phyloP scores from a whole-genome alignment of 23 tunicate species.

The Halocynthia aurantium region DNA sequence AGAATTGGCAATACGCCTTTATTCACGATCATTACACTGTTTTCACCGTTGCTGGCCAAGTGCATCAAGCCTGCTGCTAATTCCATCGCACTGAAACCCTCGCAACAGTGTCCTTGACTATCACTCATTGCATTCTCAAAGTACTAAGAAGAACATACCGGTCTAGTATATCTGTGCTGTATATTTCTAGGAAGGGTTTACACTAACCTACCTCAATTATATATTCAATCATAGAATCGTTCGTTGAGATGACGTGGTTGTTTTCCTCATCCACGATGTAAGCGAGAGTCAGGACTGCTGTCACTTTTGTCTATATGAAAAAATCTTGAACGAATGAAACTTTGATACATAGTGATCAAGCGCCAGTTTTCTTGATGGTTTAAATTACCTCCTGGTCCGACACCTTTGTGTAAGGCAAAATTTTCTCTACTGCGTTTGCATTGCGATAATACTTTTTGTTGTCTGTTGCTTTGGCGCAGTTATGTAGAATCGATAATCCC shows the following conservation, averaged over 20 bases:
- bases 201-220: slow-evolving; percentile 24
- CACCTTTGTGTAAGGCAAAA: slow-evolving; percentile 18
- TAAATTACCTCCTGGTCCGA: background rate
- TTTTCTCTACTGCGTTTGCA: slow-evolving; percentile 16
- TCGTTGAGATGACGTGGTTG: slow-evolving; percentile 43
- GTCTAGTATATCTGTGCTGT: no score
- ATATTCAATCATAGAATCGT: slow-evolving; percentile 20
- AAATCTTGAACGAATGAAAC: background rate
- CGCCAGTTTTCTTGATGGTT: background rate
- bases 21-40: slow-evolving; percentile 30
- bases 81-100: slow-evolving; percentile 50
- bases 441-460: slow-evolving; percentile 45
- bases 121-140: background rate
- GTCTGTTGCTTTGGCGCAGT: slow-evolving; percentile 33
- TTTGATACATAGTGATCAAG: background rate
- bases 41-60: slow-evolving; percentile 49
- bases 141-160: background rate
- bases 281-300: slow-evolving; percentile 33
- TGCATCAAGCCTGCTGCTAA: slow-evolving; percentile 37
- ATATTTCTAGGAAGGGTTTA: no score
- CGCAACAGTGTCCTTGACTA: slow-evolving; percentile 18
- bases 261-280: slow-evolving; percentile 53
- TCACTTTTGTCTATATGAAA: background rate
- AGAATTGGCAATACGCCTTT: slow-evolving; percentile 38
- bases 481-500: slow-evolving; percentile 20